phyloP scores from a whole-genome alignment of 1,140 invertebrate genomes.

The Schlechtendalia chinensis region DNA sequence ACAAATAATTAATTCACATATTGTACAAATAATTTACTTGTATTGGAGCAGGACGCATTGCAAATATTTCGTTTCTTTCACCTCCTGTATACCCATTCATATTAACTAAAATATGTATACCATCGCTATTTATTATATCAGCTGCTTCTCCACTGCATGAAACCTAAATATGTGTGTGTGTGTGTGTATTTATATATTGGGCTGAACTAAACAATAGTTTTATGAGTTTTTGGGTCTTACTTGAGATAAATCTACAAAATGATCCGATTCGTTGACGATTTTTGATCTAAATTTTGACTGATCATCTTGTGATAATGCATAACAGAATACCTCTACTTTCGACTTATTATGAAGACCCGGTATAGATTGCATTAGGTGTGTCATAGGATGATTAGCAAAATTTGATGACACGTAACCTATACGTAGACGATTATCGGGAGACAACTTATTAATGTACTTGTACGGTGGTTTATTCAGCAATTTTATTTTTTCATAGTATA shows the following conservation, averaged over 20 bases:
- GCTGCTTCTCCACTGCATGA: constrained; percentile 95
- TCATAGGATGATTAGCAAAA: constrained; percentile 99
- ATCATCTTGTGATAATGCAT: constrained; percentile 94
- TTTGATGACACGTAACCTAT: constrained; percentile 99
- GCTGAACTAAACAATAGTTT: too few relatives aligned
- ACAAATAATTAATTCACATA: too few relatives aligned
- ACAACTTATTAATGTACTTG: constrained; percentile 68
- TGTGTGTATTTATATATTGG: too few relatives aligned
- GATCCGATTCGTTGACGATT: constrained; percentile 90
- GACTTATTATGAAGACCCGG: constrained; percentile 89
- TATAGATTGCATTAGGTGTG: constrained; percentile 98
- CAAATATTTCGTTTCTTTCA: constrained; percentile 97
- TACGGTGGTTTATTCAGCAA: constrained; percentile 83
- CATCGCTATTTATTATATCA: constrained; percentile 88
- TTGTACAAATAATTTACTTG: constrained; percentile 62
- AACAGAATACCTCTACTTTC: constrained; percentile 94
- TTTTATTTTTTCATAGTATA: constrained; percentile 96
- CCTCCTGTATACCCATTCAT: constrained; percentile 99
- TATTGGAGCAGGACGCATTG: constrained; percentile 89
- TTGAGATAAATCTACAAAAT: constrained; percentile 92
- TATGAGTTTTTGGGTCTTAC: too few relatives aligned
- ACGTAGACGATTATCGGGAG: constrained; percentile 66
- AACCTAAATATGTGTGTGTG: too few relatives aligned
- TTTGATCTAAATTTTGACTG: constrained; percentile 95
- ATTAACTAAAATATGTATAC: constrained; percentile 96